Conservation (phyloP, 2,888 invertebrate species). For the Ornithoptera priamus region DNA sequence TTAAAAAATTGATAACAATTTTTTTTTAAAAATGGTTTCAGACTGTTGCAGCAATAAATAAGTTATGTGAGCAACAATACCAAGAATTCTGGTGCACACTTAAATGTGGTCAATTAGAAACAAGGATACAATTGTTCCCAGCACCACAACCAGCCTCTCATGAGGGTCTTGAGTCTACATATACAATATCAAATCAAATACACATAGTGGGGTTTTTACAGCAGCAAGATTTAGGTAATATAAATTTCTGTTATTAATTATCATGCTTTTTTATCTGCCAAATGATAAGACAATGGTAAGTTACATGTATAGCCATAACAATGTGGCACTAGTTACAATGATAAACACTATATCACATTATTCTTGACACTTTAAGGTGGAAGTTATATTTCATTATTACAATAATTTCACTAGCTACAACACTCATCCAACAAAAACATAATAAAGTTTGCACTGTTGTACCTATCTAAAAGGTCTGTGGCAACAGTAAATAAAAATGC, state of each 20-base stretch:
- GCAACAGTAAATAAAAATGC: not conserved
- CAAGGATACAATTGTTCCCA: conserved; percentile 69
- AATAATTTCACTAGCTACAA: no score
- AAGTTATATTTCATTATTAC: no score
- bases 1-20: no score
- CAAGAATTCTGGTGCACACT: conserved; percentile 71
- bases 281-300: no score
- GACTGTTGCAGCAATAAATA: conserved; percentile 60
- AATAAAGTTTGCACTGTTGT: no score
- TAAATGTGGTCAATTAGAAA: conserved; percentile 71
- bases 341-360: no score
- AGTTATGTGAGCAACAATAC: conserved; percentile 71
- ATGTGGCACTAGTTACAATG: no score
- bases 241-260: not conserved
- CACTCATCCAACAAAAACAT: no score
- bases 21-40: conserved; percentile 32
- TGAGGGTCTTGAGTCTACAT: conserved; percentile 80
- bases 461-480: no score
- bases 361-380: no score
- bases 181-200: conserved; percentile 84
- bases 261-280: not conserved
- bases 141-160: conserved; percentile 81
- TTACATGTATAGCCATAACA: no score
- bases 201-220: conserved; percentile 93
- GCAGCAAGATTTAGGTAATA: conserved; percentile 87